These are phyloP conservation scores for Drymodes brunneopygia DNA, from an alignment of 2,113 vertebrate genomes.

Conservation along the genomic window DNA sequence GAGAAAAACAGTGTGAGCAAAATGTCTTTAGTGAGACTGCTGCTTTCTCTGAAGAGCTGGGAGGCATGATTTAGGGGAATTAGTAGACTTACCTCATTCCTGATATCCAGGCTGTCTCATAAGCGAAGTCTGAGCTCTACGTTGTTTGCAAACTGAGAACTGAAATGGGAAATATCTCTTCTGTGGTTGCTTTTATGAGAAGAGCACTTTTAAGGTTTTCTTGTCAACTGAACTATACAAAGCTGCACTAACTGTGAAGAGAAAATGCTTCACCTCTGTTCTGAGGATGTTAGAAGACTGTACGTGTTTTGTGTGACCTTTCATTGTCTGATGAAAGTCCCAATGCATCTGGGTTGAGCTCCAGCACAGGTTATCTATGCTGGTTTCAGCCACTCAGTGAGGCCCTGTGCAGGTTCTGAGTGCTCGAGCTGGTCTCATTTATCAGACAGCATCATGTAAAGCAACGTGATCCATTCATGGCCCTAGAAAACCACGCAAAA, in stretches of 20 bases:
- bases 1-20: not conserved
- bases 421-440: not conserved
- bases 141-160: not conserved
- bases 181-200: not conserved
- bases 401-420: not conserved
- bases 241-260: not conserved
- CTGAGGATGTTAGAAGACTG: not conserved
- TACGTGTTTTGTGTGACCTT: not conserved
- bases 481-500: not conserved
- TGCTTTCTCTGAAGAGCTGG: not conserved
- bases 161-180: not conserved
- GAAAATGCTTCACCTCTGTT: not conserved
- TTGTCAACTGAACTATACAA: not conserved
- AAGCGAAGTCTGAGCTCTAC: not conserved
- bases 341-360: not conserved
- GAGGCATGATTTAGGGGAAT: not conserved
- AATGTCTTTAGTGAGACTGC: not conserved
- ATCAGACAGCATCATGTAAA: not conserved
- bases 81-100: not conserved
- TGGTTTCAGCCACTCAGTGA: not conserved
- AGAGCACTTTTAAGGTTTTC: not conserved
- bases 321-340: not conserved
- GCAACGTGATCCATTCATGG: rapidly evolving
- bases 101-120: not conserved
- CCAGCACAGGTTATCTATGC: not conserved